A percentile compares a stretch with the other conserved stretches of the same genome.
Conservation (phyloP, 1,140 invertebrate species). For the Nautilus pompilius region DNA sequence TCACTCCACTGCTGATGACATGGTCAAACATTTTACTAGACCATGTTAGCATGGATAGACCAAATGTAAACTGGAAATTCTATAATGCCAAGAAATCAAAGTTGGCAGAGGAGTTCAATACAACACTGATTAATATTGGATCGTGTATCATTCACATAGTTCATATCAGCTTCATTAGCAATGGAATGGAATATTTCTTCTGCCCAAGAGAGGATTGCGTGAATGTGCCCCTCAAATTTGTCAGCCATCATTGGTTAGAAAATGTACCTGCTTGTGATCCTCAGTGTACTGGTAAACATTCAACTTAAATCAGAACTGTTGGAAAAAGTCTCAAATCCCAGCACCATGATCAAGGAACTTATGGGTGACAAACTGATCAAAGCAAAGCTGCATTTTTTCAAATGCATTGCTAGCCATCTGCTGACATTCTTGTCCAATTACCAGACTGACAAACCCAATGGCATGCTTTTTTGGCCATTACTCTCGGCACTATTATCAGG, state of each 20-base stretch:
- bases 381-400: slow-evolving; percentile 10
- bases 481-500: neutral
- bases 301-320: slow-evolving; percentile 3
- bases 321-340: slow-evolving; percentile 1
- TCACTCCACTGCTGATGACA: slow-evolving; percentile 21
- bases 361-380: neutral
- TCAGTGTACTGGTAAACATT: slow-evolving; percentile 4
- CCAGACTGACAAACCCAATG: slow-evolving; percentile 11
- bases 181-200: too few relatives aligned
- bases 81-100: slow-evolving; percentile 2
- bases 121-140: slow-evolving; percentile 15
- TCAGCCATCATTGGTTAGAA: slow-evolving; percentile 13
- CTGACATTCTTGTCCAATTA: slow-evolving; percentile 11
- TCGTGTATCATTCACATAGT: too few relatives aligned
- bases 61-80: slow-evolving; percentile 27
- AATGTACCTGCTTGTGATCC: slow-evolving; percentile 7
- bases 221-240: slow-evolving; percentile 18
- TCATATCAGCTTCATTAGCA: too few relatives aligned
- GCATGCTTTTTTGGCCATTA: slow-evolving; percentile 12
- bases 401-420: slow-evolving; percentile 1
- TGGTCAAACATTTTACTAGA: slow-evolving; percentile 13
- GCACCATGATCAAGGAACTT: neutral
- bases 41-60: slow-evolving; percentile 28
- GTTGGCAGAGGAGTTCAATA: neutral
- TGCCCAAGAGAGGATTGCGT: slow-evolving; percentile 13